Evolutionary conservation across 2,113 vertebrate species (phyloP).

Genomic region (Argyrosomus japonicus): DNA sequence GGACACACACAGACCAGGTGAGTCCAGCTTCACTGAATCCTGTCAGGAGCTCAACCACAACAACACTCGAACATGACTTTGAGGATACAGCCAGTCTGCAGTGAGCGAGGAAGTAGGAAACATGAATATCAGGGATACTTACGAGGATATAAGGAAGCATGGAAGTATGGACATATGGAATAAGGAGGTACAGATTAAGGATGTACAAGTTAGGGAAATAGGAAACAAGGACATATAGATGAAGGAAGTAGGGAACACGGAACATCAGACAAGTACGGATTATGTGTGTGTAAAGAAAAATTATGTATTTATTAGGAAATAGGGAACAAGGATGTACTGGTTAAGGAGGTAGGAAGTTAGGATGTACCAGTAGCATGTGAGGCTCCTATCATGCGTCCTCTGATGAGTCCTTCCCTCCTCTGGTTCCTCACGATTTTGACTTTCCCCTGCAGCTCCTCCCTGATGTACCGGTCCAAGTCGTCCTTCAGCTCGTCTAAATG

Average conservation of each 20-base stretch:
- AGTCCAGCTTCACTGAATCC: neutral
- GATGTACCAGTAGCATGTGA: slow-evolving; percentile 90
- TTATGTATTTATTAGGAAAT: too few relatives aligned
- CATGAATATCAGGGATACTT: too few relatives aligned
- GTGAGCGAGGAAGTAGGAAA: neutral
- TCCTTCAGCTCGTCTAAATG: slow-evolving; percentile 91
- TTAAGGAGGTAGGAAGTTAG: neutral
- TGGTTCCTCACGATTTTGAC: slow-evolving; percentile 92
- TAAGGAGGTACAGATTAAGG: neutral
- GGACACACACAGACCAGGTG: neutral
- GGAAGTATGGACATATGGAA: neutral
- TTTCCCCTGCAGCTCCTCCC: slow-evolving; percentile 84
- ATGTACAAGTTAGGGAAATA: slow-evolving; percentile 36
- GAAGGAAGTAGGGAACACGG: too few relatives aligned
- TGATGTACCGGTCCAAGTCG: slow-evolving; percentile 86
- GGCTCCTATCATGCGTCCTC: slow-evolving; percentile 96
- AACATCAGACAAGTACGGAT: too few relatives aligned
- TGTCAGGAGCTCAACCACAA: neutral
- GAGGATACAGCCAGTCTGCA: too few relatives aligned
- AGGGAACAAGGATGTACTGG: slow-evolving; percentile 35
- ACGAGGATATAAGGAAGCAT: neutral
- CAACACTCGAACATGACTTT: neutral
- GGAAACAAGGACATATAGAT: too few relatives aligned
- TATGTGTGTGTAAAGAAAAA: too few relatives aligned
- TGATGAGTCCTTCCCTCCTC: slow-evolving; percentile 93